Percentiles rank a stretch among this genome's conserved stretches.
Conservation (phyloP, 2,888 invertebrate genomes). For the Pelosia muscerda region DNA sequence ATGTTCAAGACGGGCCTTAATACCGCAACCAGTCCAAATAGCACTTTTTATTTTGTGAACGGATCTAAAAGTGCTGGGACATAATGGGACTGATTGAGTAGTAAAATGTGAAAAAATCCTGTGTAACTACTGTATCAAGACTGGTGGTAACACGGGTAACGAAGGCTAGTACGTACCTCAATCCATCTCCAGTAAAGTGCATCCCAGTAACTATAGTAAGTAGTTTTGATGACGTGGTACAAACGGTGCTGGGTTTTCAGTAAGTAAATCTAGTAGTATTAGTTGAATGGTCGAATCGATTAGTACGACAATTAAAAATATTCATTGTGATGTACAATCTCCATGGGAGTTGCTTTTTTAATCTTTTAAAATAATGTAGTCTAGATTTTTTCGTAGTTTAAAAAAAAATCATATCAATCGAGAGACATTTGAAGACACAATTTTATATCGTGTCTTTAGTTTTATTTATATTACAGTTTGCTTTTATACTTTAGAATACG, state of each 20-base stretch:
- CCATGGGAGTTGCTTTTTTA: slow-evolving; percentile 65
- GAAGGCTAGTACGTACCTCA: slow-evolving; percentile 4
- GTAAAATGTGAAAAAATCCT: not conserved
- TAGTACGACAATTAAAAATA: slow-evolving; percentile 40
- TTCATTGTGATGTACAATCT: slow-evolving; percentile 51
- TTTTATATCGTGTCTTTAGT: slow-evolving; percentile 79
- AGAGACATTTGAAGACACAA: slow-evolving; percentile 75
- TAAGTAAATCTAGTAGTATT: slow-evolving; percentile 54
- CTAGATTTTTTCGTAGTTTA: slow-evolving; percentile 65
- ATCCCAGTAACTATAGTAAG: slow-evolving; percentile 83
- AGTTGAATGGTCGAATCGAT: slow-evolving; percentile 65
- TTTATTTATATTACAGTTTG: slow-evolving; percentile 60
- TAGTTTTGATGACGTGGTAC: slow-evolving; percentile 71
- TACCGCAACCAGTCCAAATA: too few relatives aligned
- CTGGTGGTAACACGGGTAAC: slow-evolving; percentile 1
- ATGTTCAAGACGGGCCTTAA: too few relatives aligned
- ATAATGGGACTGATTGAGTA: not conserved
- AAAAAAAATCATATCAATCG: slow-evolving; percentile 75
- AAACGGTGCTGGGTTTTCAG: slow-evolving; percentile 77
- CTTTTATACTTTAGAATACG: slow-evolving; percentile 69
- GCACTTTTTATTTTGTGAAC: not conserved
- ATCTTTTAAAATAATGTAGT: slow-evolving; percentile 63
- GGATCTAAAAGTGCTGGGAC: not conserved
- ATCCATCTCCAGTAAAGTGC: slow-evolving; percentile 78
- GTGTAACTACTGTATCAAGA: not conserved